Evolutionary conservation across 2,113 vertebrate species (phyloP).

Genomic region (Halichoerus grypus): DNA sequence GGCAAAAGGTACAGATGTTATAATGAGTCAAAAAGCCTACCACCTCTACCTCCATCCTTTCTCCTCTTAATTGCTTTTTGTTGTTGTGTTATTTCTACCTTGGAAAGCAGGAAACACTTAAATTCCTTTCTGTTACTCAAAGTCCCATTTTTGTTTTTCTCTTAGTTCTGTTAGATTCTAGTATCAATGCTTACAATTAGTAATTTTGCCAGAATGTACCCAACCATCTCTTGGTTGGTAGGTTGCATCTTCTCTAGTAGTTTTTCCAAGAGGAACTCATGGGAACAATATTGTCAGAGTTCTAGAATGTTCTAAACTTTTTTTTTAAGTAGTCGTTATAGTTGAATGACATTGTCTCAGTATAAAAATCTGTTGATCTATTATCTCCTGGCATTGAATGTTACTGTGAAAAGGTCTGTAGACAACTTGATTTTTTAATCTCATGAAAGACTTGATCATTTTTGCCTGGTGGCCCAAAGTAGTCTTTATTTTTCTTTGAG

Average conservation of each 20-base stretch:
- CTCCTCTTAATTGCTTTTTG: neutral
- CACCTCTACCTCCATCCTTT: neutral
- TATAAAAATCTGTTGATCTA: neutral
- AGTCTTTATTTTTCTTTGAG: constrained; percentile 9
- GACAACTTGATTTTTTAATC: neutral
- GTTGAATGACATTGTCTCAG: neutral
- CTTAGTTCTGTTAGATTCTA: neutral
- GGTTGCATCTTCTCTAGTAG: neutral
- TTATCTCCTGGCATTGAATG: neutral
- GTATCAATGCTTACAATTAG: neutral
- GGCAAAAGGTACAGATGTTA: neutral
- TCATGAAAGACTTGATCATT: neutral
- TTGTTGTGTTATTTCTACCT: neutral
- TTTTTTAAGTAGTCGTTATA: neutral
- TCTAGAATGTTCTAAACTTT: neutral
- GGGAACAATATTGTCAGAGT: neutral
- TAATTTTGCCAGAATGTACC: neutral
- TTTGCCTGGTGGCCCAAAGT: neutral
- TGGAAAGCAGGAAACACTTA: neutral
- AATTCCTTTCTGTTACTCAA: neutral
- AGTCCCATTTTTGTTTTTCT: neutral
- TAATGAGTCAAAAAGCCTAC: neutral
- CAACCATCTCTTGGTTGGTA: neutral
- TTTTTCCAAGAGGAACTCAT: neutral
- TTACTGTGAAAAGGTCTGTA: neutral